phyloP scores from a whole-genome alignment of 1,140 invertebrate genomes.

The Magallana angulata region DNA sequence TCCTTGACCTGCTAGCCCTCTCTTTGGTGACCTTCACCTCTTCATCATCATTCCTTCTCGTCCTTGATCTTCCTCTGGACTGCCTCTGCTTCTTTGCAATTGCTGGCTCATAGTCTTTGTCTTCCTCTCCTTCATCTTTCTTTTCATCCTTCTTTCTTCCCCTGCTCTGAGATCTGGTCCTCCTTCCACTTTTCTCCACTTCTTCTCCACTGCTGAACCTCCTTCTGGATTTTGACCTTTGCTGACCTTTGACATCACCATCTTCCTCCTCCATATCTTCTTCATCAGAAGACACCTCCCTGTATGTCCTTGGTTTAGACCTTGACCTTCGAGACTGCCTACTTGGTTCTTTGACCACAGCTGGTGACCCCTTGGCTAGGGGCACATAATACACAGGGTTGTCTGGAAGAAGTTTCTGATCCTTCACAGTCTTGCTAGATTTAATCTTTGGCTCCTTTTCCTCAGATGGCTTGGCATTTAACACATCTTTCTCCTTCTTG shows the following conservation, averaged over 20 bases:
- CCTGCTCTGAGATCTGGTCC: slow-evolving; percentile 39
- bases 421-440: background rate
- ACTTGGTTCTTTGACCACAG: background rate
- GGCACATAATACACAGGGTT: slow-evolving; percentile 44
- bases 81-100: background rate
- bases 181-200: background rate
- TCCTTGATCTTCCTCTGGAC: background rate
- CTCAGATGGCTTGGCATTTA: background rate
- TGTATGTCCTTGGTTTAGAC: slow-evolving; percentile 26
- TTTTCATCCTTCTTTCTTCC: background rate
- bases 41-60: background rate
- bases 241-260: background rate
- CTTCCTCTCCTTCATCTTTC: background rate
- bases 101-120: background rate
- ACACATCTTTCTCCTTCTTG: background rate
- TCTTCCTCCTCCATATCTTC: slow-evolving; percentile 21
- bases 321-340: slow-evolving; percentile 26
- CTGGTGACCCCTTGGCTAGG: slow-evolving; percentile 30
- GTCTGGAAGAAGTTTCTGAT: slow-evolving; percentile 40
- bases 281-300: slow-evolving; percentile 4
- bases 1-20: slow-evolving; percentile 25
- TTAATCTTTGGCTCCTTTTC: background rate
- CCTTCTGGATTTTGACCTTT: slow-evolving; percentile 21
- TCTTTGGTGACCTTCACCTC: slow-evolving; percentile 24
- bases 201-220: background rate